These are phyloP conservation scores for Lophotis ruficrista DNA, from an alignment of 2,113 vertebrate species.

Conservation along the genomic window DNA sequence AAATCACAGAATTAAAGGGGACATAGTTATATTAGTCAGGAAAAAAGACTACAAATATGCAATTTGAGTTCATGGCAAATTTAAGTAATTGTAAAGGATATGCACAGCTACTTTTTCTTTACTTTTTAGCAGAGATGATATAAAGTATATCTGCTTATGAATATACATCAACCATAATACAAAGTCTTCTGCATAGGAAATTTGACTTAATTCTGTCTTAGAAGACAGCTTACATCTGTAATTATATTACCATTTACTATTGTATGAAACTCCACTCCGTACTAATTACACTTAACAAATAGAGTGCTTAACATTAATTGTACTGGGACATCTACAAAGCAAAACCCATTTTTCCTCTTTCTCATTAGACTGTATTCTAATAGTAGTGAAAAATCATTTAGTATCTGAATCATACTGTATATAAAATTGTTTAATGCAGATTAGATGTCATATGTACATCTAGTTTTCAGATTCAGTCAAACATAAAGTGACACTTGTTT, in stretches of 20 bases:
- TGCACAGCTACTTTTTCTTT: neutral
- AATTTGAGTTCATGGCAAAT: neutral
- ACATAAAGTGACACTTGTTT: neutral
- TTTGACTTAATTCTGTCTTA: conserved; percentile 55
- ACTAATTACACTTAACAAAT: conserved; percentile 62
- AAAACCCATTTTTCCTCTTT: conserved; percentile 14
- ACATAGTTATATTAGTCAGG: neutral
- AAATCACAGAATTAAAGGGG: neutral
- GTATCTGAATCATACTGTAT: neutral
- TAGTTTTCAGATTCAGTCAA: neutral
- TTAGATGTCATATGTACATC: neutral
- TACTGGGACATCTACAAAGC: conserved; percentile 24
- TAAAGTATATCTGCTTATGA: conserved; percentile 21
- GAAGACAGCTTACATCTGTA: conserved; percentile 49
- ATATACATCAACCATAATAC: conserved; percentile 34
- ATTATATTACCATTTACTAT: conserved; percentile 62
- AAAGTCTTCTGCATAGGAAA: conserved; percentile 14
- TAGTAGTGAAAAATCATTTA: neutral
- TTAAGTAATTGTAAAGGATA: neutral
- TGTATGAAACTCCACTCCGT: conserved; percentile 43
- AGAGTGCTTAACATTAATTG: conserved; percentile 57
- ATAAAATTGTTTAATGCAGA: neutral
- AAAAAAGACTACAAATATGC: neutral
- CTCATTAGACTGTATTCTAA: neutral
- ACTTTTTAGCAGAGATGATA: neutral